phyloP scores from a whole-genome alignment of 2,797 vertebrate genomes.

The Calcarius lapponicus region DNA sequence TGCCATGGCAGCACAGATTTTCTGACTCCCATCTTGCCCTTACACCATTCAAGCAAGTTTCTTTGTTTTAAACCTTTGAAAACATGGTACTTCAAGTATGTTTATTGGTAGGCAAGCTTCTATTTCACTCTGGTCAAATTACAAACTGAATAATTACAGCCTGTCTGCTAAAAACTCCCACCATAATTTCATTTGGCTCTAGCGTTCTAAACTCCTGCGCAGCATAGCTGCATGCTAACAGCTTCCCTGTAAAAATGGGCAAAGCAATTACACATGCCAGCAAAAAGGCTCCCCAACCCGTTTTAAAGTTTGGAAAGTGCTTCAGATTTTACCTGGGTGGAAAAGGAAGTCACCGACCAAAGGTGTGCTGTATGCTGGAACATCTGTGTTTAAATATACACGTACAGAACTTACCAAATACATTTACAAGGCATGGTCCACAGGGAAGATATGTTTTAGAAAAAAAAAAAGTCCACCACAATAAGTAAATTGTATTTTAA shows the following conservation, averaged over 20 bases:
- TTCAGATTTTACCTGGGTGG: background rate
- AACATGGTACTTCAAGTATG: slow-evolving; percentile 41
- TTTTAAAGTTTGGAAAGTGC: background rate
- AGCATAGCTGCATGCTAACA: background rate
- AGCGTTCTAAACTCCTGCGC: background rate
- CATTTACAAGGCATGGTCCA: background rate
- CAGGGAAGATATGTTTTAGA: background rate
- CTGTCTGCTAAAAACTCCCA: slow-evolving; percentile 58
- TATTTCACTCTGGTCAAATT: slow-evolving; percentile 65
- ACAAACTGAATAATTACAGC: slow-evolving; percentile 65
- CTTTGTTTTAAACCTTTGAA: slow-evolving; percentile 53
- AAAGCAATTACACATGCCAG: background rate
- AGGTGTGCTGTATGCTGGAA: background rate
- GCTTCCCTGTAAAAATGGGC: background rate
- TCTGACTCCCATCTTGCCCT: background rate
- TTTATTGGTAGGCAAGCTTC: slow-evolving; percentile 59
- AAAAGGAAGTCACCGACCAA: background rate
- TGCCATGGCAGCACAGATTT: background rate
- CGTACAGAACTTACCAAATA: background rate
- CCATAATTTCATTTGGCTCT: slow-evolving; percentile 54
- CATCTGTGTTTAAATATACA: background rate
- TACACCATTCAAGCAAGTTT: background rate
- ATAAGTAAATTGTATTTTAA: slow-evolving; percentile 13
- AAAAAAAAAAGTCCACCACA: background rate
- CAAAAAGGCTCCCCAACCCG: background rate